phyloP scores from a whole-genome alignment of 2,888 invertebrate genomes.

The Epinotia demarniana region DNA sequence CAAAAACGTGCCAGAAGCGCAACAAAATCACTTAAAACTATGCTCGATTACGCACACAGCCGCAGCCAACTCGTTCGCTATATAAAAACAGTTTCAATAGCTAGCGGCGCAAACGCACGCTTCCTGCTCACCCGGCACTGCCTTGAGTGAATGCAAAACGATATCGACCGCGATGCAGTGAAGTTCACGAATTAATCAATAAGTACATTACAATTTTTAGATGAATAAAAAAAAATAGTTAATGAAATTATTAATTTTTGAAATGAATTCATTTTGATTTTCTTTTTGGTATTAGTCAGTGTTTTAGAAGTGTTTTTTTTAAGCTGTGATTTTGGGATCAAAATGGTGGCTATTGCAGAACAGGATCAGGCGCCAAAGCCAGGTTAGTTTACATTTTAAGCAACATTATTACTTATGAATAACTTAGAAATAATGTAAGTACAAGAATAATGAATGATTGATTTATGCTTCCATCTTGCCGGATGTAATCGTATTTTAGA shows the following conservation, averaged over 20 bases:
- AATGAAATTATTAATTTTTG: background rate
- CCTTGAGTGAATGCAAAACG: constrained; percentile 43
- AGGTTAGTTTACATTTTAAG: constrained; percentile 8
- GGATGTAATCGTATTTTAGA: too few species aligned
- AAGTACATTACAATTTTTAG: background rate
- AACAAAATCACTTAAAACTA: background rate
- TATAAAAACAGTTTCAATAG: constrained; percentile 42
- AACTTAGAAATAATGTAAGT: too few species aligned
- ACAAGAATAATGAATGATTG: too few species aligned
- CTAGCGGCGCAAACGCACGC: constrained; percentile 35
- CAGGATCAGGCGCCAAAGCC: constrained; percentile 40
- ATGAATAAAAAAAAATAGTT: background rate
- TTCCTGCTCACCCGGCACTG: constrained; percentile 41
- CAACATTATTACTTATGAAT: background rate
- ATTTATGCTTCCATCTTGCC: too few species aligned
- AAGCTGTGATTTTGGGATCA: background rate
- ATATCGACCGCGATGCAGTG: constrained; percentile 23
- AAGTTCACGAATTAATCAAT: constrained; percentile 12
- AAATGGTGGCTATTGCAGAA: constrained; percentile 39
- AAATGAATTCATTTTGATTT: background rate
- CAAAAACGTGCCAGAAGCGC: background rate
- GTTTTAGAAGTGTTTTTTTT: constrained; percentile 9
- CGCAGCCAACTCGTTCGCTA: constrained; percentile 32
- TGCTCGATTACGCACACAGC: background rate
- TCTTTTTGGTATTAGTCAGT: background rate